Conservation (phyloP, 2,797 vertebrate genomes). For the Anabacerthia variegaticeps region DNA sequence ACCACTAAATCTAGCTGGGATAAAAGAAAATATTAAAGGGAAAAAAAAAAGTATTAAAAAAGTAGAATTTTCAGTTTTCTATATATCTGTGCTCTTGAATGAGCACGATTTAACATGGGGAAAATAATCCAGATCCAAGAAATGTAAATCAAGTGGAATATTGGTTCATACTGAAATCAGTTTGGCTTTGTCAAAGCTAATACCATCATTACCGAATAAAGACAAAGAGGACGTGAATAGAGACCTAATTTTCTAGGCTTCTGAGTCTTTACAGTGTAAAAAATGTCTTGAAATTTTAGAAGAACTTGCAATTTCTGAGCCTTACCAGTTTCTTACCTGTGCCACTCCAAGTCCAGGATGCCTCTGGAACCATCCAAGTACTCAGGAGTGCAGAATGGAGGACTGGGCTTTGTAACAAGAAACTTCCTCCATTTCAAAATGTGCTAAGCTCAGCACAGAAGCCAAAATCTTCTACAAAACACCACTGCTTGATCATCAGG, state of each 20-base stretch:
- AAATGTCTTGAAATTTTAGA: not conserved
- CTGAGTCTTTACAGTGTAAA: not conserved
- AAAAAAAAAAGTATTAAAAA: not conserved
- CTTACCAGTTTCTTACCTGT: not conserved
- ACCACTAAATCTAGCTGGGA: not conserved
- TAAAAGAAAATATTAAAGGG: not conserved
- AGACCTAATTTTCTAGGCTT: not conserved
- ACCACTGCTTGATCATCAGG: not conserved
- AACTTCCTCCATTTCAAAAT: not conserved
- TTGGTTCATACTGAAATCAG: not conserved
- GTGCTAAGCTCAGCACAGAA: not conserved
- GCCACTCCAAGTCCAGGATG: not conserved
- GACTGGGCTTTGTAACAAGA: not conserved
- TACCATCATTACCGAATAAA: not conserved
- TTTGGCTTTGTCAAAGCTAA: not conserved
- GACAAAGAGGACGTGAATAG: not conserved
- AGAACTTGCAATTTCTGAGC: not conserved
- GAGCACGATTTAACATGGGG: not conserved
- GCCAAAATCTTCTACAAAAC: not conserved
- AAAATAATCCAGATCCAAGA: not conserved
- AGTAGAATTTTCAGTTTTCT: not conserved
- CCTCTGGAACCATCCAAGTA: accelerated
- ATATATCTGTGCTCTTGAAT: not conserved
- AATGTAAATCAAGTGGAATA: not conserved
- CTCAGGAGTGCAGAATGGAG: not conserved